These are phyloP conservation scores for Sebastes steindachneri DNA, from an alignment of 2,797 vertebrate species.

Conservation along the genomic window DNA sequence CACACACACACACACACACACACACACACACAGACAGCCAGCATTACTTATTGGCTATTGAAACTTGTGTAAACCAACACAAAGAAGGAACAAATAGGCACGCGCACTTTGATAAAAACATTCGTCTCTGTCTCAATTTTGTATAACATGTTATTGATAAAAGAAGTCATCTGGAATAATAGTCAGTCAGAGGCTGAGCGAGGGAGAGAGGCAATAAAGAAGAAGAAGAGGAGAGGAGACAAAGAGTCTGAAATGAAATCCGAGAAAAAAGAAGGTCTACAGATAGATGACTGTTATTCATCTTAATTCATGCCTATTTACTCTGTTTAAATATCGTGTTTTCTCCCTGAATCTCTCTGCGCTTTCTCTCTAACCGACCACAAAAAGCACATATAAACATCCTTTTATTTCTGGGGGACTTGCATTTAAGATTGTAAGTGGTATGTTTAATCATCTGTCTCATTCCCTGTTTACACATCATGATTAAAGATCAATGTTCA, in stretches of 20 bases:
- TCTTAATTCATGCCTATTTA: conserved; percentile 33
- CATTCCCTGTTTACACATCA: not conserved
- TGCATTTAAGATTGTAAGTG: conserved; percentile 3
- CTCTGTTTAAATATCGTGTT: conserved; percentile 11
- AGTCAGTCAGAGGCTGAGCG: conserved; percentile 19
- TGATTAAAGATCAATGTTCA: conserved; percentile 31
- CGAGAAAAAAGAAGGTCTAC: not conserved
- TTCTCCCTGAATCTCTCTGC: not conserved
- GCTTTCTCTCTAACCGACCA: not conserved
- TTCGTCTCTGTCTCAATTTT: conserved; percentile 46
- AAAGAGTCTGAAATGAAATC: conserved; percentile 9
- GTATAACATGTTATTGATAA: conserved; percentile 60
- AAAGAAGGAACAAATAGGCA: conserved; percentile 40
- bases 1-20: not conserved
- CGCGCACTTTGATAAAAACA: conserved; percentile 31
- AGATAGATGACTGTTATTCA: conserved; percentile 33
- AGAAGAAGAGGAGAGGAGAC: not conserved
- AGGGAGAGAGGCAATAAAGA: conserved; percentile 5
- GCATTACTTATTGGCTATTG: conserved; percentile 42
- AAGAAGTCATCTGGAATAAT: conserved; percentile 68
- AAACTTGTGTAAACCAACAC: conserved; percentile 37
- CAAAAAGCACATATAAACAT: not conserved
- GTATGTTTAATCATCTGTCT: conserved; percentile 32
- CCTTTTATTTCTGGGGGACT: not conserved
- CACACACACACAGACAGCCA: not conserved